Conservation (phyloP, 2,113 vertebrate genomes). For the Blennius ocellaris region DNA sequence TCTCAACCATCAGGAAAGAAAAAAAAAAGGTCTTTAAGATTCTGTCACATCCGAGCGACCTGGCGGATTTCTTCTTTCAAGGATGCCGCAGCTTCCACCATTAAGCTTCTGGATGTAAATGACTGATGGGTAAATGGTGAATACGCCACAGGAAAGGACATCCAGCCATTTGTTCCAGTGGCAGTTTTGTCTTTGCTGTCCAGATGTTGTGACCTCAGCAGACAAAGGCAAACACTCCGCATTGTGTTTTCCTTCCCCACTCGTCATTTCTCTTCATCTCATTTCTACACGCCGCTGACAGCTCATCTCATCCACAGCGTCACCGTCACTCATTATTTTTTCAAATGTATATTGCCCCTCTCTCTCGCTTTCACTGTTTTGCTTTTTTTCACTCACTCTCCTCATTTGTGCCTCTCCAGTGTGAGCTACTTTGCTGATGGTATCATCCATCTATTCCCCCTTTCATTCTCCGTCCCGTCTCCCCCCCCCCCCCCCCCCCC, state of each 20-base stretch:
- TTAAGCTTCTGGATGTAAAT: constrained; percentile 1
- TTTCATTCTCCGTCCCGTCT: constrained; percentile 1
- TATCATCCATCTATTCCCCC: constrained; percentile 33
- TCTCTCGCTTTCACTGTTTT: neutral
- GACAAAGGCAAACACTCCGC: constrained; percentile 3
- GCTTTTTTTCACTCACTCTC: neutral
- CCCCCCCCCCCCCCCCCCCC: neutral
- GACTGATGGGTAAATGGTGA: constrained; percentile 29
- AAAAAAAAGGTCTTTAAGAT: constrained; percentile 26
- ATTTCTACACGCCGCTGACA: constrained; percentile 46
- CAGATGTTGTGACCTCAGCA: constrained; percentile 1
- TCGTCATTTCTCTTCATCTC: constrained; percentile 35
- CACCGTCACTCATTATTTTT: constrained; percentile 57
- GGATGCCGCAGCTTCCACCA: constrained; percentile 5
- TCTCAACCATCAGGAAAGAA: constrained; percentile 15
- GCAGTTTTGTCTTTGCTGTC: constrained; percentile 11
- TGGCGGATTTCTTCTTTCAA: constrained; percentile 10
- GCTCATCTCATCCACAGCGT: constrained; percentile 50
- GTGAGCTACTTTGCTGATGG: neutral
- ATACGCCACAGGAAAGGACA: constrained; percentile 35
- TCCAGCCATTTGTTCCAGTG: neutral
- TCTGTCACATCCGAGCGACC: constrained; percentile 19
- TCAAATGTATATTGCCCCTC: constrained; percentile 34
- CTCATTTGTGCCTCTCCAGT: constrained; percentile 21
- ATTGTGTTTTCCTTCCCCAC: constrained; percentile 7